Evolutionary conservation across 2,888 invertebrate species (phyloP).

Genomic region (Cloeon dipterum): DNA sequence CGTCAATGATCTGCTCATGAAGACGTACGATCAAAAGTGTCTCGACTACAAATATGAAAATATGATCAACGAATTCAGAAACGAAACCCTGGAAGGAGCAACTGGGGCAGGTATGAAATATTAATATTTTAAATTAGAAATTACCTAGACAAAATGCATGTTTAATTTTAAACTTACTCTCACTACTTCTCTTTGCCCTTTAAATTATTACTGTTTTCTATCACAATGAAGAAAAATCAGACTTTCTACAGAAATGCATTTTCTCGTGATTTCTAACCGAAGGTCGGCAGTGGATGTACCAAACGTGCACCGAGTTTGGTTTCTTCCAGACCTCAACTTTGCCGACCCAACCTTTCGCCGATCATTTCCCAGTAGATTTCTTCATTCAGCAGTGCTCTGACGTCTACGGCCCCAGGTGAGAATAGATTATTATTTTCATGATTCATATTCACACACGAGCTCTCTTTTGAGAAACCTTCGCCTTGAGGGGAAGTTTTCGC

Average conservation of each 20-base stretch:
- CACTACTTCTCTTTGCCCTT: too few species aligned
- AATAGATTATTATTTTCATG: too few species aligned
- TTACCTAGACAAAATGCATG: too few species aligned
- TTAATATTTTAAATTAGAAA: too few species aligned
- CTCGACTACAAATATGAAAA: conserved; percentile 62
- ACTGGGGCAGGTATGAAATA: conserved; percentile 38
- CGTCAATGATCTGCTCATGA: conserved; percentile 45
- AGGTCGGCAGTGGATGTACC: conserved; percentile 74
- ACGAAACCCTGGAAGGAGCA: conserved; percentile 37
- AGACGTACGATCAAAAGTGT: conserved; percentile 43
- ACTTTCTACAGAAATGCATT: too few species aligned
- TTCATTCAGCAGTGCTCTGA: conserved; percentile 63
- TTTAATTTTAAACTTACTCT: too few species aligned
- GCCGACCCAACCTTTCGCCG: conserved; percentile 36
- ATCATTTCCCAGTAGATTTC: conserved; percentile 49
- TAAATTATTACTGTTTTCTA: too few species aligned
- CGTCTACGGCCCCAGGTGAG: conserved; percentile 50
- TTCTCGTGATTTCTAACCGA: conserved; percentile 18
- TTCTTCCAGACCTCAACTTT: conserved; percentile 72
- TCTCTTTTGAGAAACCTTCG: too few species aligned
- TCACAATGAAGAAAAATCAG: too few species aligned
- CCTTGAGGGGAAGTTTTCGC: too few species aligned
- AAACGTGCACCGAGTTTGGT: conserved; percentile 90
- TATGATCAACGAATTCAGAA: conserved; percentile 42
- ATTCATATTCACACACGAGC: too few species aligned